Evolutionary conservation across 1,140 invertebrate species (phyloP).

Genomic region (Carposina sasakii): DNA sequence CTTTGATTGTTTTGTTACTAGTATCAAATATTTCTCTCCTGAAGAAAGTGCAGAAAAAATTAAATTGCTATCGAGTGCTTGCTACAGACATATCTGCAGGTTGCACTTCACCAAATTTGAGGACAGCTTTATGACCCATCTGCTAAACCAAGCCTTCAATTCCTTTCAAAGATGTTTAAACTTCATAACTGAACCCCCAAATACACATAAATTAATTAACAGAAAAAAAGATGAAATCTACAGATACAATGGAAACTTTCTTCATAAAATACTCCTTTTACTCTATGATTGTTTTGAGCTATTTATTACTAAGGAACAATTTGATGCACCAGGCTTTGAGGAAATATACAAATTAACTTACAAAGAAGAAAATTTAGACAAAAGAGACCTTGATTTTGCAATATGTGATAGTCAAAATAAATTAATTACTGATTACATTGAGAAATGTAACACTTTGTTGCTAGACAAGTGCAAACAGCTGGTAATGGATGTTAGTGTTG

Average conservation of each 20-base stretch:
- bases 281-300: slow-evolving; percentile 35
- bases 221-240: slow-evolving; percentile 46
- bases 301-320: slow-evolving; percentile 29
- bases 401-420: slow-evolving; percentile 28
- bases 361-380: slow-evolving; percentile 24
- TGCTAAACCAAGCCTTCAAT: slow-evolving; percentile 28
- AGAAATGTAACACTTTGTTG: slow-evolving; percentile 38
- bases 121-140: slow-evolving; percentile 17
- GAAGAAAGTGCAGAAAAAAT: slow-evolving; percentile 37
- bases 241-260: slow-evolving; percentile 40
- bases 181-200: slow-evolving; percentile 48
- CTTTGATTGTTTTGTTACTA: slow-evolving; percentile 36
- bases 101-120: slow-evolving; percentile 40
- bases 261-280: slow-evolving; percentile 33
- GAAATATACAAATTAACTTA: slow-evolving; percentile 45
- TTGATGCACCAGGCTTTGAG: slow-evolving; percentile 23
- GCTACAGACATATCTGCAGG: slow-evolving; percentile 43
- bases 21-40: slow-evolving; percentile 52
- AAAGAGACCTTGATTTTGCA: slow-evolving; percentile 19
- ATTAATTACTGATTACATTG: slow-evolving; percentile 31
- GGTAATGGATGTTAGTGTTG: slow-evolving; percentile 55
- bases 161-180: slow-evolving; percentile 45
- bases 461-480: slow-evolving; percentile 43
- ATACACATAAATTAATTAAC: slow-evolving; percentile 33
- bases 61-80: slow-evolving; percentile 33